These are phyloP conservation scores for Nomada fabriciana DNA, from an alignment of 2,888 invertebrate species.

Conservation along the genomic window DNA sequence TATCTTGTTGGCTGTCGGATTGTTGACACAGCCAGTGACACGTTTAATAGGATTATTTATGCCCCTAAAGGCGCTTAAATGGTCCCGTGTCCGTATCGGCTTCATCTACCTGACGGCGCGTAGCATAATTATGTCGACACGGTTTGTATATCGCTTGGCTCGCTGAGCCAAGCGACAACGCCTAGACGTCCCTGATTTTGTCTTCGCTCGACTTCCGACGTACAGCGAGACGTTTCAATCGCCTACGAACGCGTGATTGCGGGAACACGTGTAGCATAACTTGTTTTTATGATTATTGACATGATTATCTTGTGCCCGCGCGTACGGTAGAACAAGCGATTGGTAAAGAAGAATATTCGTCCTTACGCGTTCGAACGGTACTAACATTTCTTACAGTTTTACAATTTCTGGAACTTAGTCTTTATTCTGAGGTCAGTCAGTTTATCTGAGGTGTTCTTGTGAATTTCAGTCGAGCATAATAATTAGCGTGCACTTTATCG, in stretches of 20 bases:
- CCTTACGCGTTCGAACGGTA: slow-evolving; percentile 26
- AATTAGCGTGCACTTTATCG: background rate
- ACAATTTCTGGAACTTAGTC: background rate
- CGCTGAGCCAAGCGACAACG: slow-evolving; percentile 69
- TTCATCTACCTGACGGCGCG: slow-evolving; percentile 78
- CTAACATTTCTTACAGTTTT: background rate
- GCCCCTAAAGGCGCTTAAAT: slow-evolving; percentile 78
- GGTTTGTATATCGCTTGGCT: slow-evolving; percentile 55
- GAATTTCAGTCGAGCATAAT: background rate
- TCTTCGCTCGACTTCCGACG: slow-evolving; percentile 69
- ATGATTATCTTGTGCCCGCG: slow-evolving; percentile 54
- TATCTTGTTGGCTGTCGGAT: slow-evolving; percentile 79
- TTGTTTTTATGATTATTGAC: slow-evolving; percentile 60
- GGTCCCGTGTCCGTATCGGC: slow-evolving; percentile 73
- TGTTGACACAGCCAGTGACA: slow-evolving; percentile 81
- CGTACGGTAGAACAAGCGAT: slow-evolving; percentile 34
- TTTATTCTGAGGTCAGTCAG: too few species aligned
- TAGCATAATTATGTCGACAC: slow-evolving; percentile 79
- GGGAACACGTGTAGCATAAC: slow-evolving; percentile 54
- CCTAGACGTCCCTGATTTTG: slow-evolving; percentile 74
- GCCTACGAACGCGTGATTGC: slow-evolving; percentile 40
- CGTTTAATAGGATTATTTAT: slow-evolving; percentile 83
- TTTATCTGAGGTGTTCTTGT: background rate
- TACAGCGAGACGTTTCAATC: slow-evolving; percentile 65
- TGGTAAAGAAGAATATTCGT: slow-evolving; percentile 36